A percentile compares a stretch with the other conserved stretches of the same genome.
Conservation (phyloP, 2,797 vertebrate genomes). For the Cyclura pinguis region DNA sequence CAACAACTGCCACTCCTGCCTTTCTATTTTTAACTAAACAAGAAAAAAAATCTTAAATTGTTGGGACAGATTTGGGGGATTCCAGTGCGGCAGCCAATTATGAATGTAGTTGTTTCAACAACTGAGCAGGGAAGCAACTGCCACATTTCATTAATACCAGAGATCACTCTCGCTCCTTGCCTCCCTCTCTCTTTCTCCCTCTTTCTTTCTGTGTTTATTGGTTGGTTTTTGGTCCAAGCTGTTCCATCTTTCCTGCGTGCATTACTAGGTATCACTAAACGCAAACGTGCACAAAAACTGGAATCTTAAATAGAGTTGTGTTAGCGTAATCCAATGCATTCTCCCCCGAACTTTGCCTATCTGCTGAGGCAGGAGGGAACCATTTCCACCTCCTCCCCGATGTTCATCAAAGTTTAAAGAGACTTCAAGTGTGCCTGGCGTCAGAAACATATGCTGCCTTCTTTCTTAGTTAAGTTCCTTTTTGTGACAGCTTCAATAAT, state of each 20-base stretch:
- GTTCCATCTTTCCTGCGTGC: neutral
- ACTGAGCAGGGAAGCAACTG: constrained; percentile 67
- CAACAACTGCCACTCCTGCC: constrained; percentile 70
- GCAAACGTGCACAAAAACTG: neutral
- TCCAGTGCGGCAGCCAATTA: constrained; percentile 58
- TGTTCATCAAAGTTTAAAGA: constrained; percentile 41
- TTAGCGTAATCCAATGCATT: neutral
- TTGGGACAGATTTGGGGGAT: constrained; percentile 58
- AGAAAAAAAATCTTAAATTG: constrained; percentile 55
- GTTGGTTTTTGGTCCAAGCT: constrained; percentile 31
- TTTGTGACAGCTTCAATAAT: neutral
- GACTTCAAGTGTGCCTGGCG: neutral
- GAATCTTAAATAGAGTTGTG: neutral
- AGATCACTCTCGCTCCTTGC: neutral
- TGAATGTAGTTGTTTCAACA: constrained; percentile 62
- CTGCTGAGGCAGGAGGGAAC: constrained; percentile 29
- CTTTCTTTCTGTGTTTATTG: neutral
- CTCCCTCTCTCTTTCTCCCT: too few species aligned
- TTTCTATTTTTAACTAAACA: constrained; percentile 79
- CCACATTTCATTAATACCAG: constrained; percentile 59
- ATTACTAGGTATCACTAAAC: neutral
- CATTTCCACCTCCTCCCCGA: neutral
- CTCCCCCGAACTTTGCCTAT: neutral
- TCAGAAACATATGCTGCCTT: constrained; percentile 14
- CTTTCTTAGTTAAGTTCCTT: neutral